Base-by-base conservation (phyloP, 2,888 invertebrate species). In the Cerastis leucographa region DNA sequence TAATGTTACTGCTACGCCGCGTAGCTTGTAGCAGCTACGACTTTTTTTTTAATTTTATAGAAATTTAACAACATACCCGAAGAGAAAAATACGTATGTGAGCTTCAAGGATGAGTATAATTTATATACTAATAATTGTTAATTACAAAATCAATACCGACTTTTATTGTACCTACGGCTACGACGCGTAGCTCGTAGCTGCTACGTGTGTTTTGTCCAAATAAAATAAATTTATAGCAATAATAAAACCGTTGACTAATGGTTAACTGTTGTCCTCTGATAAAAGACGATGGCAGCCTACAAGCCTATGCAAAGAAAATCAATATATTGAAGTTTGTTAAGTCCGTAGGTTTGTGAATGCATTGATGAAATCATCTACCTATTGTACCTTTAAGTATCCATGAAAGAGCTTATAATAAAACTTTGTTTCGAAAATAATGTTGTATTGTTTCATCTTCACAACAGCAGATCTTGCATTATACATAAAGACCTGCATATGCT, bases 1-100 rank as follows among this genome's bases (percentile, higher is more conserved):
- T 49, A 49, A 42, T 65, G 46, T 17, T 35, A 14, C 5, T 11
- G 62, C 77, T 76, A 77, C 77, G 77, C 67, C 35, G 56, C 76
- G 67, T 51, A 75, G 62, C 64, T 44, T 64, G 62, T 75, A 67
- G 78, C 67, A n/a, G 67, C 78, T 76, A 76, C 67, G 35, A 42
- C 19, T 17, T 54, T 66, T 65, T 66, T 56, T 67, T 51, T 44
- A 1, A 51, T 35, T 35, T 44, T 4, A 7, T 19, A 17, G 19
- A 44, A 35, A 44, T 12, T 8, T 4, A 42, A 35, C 49, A 25
- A 17, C 14, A 51, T 11, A 44, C 17, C 8, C 12, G 19, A n/a
- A 72, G n/a, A 44, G 19, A 25, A 44, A 66, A 66, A 29, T 12
- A n/a, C 1, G 9, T 17, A 29, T 56, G 14, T n/a, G 29, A 51